Percentiles rank a stretch among this genome's conserved stretches.
These are phyloP conservation scores for Dicrurus megarhynchus DNA, from an alignment of 2,113 vertebrate genomes.

Conservation along the genomic window DNA sequence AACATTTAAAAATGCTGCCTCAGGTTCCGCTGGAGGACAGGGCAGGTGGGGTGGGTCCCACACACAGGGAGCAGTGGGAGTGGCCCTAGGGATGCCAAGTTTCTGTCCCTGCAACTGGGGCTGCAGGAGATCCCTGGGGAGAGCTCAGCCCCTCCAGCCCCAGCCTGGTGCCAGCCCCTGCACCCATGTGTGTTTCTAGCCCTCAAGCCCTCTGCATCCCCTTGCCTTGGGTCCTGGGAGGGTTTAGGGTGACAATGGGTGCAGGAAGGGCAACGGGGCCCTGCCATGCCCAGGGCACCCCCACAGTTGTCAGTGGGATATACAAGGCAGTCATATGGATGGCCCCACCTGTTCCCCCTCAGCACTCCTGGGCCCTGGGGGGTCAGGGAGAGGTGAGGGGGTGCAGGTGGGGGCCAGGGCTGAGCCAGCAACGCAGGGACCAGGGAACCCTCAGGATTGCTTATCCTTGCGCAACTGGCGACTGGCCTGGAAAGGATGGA, in stretches of 20 bases:
- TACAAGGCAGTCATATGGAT: background rate
- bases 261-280: background rate
- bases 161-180: background rate
- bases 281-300: background rate
- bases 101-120: background rate
- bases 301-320: background rate
- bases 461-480: background rate
- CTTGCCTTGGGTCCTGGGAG: background rate
- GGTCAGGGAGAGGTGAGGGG: background rate
- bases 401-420: background rate
- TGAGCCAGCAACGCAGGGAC: background rate
- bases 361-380: background rate
- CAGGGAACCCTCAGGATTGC: background rate
- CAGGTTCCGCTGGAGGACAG: background rate
- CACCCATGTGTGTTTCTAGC: background rate
- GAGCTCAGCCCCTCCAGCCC: background rate
- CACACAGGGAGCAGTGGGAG: too few relatives aligned
- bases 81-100: background rate
- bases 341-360: background rate
- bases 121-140: background rate
- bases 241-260: background rate
- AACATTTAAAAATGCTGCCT: constrained; percentile 40
- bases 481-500: background rate
- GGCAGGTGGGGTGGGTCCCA: background rate
- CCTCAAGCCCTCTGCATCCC: background rate